Conservation (phyloP, 2,797 vertebrate genomes). For the Pangasius sanitwongsei region DNA sequence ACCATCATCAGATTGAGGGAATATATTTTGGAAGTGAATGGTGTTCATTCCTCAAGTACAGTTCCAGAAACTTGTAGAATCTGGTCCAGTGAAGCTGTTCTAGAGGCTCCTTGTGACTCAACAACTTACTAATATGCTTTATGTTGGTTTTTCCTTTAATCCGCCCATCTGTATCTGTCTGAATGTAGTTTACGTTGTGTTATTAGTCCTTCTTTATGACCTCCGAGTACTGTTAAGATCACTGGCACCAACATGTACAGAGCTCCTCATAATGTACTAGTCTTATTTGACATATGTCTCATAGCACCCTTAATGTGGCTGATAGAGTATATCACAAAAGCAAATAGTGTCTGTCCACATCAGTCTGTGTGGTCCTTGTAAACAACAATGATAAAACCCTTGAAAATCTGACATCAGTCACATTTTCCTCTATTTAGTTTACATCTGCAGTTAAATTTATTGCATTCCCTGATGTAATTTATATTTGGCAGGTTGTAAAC, state of each 20-base stretch:
- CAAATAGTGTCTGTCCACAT: slow-evolving; percentile 17
- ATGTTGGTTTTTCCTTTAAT: background rate
- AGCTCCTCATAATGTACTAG: background rate
- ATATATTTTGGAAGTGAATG: background rate
- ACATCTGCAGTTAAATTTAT: slow-evolving; percentile 3
- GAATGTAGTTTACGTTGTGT: background rate
- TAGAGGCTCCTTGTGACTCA: background rate
- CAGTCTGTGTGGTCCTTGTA: slow-evolving; percentile 18
- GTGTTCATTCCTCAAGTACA: background rate
- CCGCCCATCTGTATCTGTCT: background rate
- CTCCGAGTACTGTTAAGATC: slow-evolving; percentile 8
- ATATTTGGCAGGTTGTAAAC: slow-evolving; percentile 17
- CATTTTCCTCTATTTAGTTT: slow-evolving; percentile 5
- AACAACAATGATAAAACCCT: slow-evolving; percentile 13
- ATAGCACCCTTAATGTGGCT: slow-evolving; percentile 17
- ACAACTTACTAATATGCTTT: background rate
- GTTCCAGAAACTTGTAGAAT: background rate
- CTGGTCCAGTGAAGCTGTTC: background rate
- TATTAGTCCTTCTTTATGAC: background rate
- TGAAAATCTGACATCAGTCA: slow-evolving; percentile 13
- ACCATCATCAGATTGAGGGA: background rate
- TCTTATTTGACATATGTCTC: slow-evolving; percentile 8
- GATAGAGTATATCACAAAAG: background rate
- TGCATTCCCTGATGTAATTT: slow-evolving; percentile 9
- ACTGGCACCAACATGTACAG: slow-evolving; percentile 6